Evolutionary conservation across 1,140 invertebrate genomes (phyloP), one percentile per base, ranked within the genome.

Genomic region (Pseudomyrmex dendroicus): DNA sequence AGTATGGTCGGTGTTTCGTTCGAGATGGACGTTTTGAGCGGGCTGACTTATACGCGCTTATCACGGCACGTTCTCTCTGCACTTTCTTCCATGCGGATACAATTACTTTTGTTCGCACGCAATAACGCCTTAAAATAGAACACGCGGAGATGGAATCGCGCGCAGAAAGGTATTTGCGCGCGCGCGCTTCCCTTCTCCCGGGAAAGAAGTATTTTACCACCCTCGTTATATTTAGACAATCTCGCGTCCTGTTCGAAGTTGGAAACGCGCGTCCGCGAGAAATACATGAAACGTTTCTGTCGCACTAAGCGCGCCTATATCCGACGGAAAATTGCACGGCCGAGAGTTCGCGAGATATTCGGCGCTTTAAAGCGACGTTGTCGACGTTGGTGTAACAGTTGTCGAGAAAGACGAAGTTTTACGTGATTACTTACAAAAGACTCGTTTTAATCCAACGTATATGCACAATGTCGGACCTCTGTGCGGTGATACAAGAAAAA

Each of bases 21-120:
- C 54, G 84, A 72, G 59, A 80, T 20, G 76, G 57, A 78, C 76
- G 84, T 85, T 82, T 86, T 61, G 48, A 62, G 70, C 48, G 63
- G 15, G 59, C 57, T 74, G 57, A 73, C 78, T 82, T 85, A 82
- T 64, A 82, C 68, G 44, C 62, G 50, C 62, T 50, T 72, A 63
- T 85, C 84, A 76, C 85, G 84, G 52, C 57, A 82, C 85, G 84
- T 25, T 57, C 25, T 25, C 25, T 35, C 84, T 35, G n/a, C 84
- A 57, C 66, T 80, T 86, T 86, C 84, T 86, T 86, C 50, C 46
- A 68, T 56, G 63, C 25, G 84, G 67, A 56, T 25, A 59, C 84
- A 62, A 66, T 86, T 83, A 76, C 56, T 86, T 86, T 83, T 66
- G 73, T 83, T 86, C 84, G 84, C 85, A 61, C 84, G 84, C 84